Conservation (phyloP, 2,113 vertebrate genomes). For the cat (Felis catus) region F.catus_Fca126_mat1.0 CM031427.1:39184501-39185000, state of each 20-base stretch:
- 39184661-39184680: no score
- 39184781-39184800: background rate
- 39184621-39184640: no score
- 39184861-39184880: background rate
- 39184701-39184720: no score
- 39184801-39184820: background rate
- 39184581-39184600: no score
- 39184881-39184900: background rate
- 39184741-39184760: no score
- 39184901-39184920: background rate
- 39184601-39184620: no score
- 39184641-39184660: no score
- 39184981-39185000: background rate
- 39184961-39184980: background rate
- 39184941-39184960: background rate
- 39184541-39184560: background rate
- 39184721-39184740: no score
- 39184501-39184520: background rate
- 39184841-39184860: background rate
- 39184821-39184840: background rate
- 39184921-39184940: background rate
- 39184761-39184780: no score
- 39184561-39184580: accelerated
- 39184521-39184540: background rate
- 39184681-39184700: no score